Percentiles rank a stretch among this genome's conserved stretches.
Conservation (phyloP, 1,140 invertebrate genomes). For the Monomorium pharaonis region DNA sequence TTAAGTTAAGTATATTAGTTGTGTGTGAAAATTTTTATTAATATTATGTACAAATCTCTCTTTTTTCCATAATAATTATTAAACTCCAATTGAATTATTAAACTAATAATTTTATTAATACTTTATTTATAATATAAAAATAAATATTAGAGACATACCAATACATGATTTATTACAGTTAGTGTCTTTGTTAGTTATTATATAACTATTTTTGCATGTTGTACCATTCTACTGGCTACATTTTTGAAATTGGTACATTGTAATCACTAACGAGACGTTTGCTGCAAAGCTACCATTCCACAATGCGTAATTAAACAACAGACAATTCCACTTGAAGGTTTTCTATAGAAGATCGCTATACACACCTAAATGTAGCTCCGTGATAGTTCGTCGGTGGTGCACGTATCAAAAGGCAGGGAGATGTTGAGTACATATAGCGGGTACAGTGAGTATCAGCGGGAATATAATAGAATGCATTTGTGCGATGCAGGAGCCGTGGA, state of each 20-base stretch:
- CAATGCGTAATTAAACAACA: constrained; percentile 44
- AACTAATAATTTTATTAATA: not conserved
- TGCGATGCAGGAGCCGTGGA: constrained; percentile 19
- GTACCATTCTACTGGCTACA: not conserved
- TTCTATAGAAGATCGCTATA: constrained; percentile 9
- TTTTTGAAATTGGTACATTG: constrained; percentile 29
- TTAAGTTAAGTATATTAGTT: not conserved
- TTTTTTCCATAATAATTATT: not conserved
- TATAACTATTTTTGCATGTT: not conserved
- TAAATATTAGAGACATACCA: not conserved
- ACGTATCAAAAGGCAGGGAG: constrained; percentile 60
- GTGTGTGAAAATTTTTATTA: not conserved
- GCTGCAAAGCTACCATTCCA: constrained; percentile 25
- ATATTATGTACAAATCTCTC: not conserved
- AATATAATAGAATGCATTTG: constrained; percentile 76
- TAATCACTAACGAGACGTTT: constrained; percentile 42
- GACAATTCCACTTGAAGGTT: constrained; percentile 44
- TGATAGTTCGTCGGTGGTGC: constrained; percentile 40
- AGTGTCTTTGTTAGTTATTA: not conserved
- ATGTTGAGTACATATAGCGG: constrained; percentile 63
- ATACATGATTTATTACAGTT: not conserved
- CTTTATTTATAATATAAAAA: too few relatives aligned
- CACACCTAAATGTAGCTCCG: constrained; percentile 37
- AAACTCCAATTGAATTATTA: not conserved
- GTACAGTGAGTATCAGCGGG: constrained; percentile 47